Evolutionary conservation across 2,888 invertebrate genomes (phyloP), one percentile per base, ranked within the genome.

Genomic region (Caenorhabditis sp.): DNA sequence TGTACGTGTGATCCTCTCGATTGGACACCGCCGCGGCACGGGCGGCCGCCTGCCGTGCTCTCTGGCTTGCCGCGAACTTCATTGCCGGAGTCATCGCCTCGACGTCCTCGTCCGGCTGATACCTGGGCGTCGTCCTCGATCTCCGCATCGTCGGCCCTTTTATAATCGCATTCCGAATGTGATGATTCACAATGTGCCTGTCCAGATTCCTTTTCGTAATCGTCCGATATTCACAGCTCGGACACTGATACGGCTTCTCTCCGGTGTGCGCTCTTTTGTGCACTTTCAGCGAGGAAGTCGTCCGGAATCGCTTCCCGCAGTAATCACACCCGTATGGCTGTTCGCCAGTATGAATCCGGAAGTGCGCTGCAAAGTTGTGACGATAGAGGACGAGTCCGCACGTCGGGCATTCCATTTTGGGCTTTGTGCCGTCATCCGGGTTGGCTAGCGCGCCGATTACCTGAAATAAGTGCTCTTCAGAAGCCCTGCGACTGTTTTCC

Each of bases 281-380:
- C 6, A 88, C 87, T 65, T 84, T 85, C n/a, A 83, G 62, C 5
- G 87, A 83, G 4, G 88, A 88, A 9, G 85, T 79, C 20, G 88
- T 86, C 39, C 87, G 83, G 58, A 89, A 88, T 20, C 83, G 52
- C 61, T 86, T 87, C 11, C 74, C 78, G 70, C 89, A 89, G 43
- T 66, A 85, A 5, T 50, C 39, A 62, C 89, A 89, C 2, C 77
- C 68, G 52, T 84, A 87, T 5, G 89, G 89, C 62, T 85, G 65
- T 62, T 89, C 88, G 11, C 88, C 88, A 13, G 89, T 87, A 62
- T 89, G 89, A 50, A 88, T 87, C 7, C 89, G 81, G 56, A 83
- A 86, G 56, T 89, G 89, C 2, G 86, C 82, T 7, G 83, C 79
- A 62, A 86, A 87, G 72, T 89, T 89, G 75, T 89, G 88, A 15